Evolutionary conservation across 2,797 vertebrate species (phyloP).

Genomic region (Paramormyrops hopkinsi): DNA sequence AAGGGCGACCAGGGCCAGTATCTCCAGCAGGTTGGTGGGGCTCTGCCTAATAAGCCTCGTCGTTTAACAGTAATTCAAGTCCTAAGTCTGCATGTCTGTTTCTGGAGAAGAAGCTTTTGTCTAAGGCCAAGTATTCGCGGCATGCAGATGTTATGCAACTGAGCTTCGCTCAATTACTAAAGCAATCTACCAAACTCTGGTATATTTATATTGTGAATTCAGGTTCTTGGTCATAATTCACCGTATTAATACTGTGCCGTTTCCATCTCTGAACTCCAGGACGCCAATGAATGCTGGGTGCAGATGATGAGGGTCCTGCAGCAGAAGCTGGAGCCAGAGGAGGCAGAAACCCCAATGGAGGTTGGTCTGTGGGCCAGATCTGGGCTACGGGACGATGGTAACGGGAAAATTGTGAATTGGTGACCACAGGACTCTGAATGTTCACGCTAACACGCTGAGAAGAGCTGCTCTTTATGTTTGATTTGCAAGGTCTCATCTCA

Average conservation of each 20-base stretch:
- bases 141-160: too few species aligned
- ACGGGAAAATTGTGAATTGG: neutral
- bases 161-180: neutral
- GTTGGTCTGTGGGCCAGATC: conserved; percentile 46
- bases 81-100: neutral
- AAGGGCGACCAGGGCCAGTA: conserved; percentile 98
- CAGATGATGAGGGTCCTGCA: conserved; percentile 96
- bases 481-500: neutral
- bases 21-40: conserved; percentile 83
- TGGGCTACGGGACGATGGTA: neutral
- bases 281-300: conserved; percentile 97
- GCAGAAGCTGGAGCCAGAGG: conserved; percentile 87
- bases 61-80: neutral
- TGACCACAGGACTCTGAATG: neutral
- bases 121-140: neutral
- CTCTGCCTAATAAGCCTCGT: neutral
- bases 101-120: neutral
- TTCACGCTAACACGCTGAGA: neutral
- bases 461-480: neutral
- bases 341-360: conserved; percentile 81
- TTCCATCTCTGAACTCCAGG: conserved; percentile 54
- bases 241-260: neutral
- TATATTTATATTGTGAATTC: neutral
- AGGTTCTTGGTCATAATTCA: neutral
- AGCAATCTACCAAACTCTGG: neutral